These are phyloP conservation scores for Rhabdophis nuchalis DNA, from an alignment of 2,797 vertebrate species.

Conservation along the genomic window DNA sequence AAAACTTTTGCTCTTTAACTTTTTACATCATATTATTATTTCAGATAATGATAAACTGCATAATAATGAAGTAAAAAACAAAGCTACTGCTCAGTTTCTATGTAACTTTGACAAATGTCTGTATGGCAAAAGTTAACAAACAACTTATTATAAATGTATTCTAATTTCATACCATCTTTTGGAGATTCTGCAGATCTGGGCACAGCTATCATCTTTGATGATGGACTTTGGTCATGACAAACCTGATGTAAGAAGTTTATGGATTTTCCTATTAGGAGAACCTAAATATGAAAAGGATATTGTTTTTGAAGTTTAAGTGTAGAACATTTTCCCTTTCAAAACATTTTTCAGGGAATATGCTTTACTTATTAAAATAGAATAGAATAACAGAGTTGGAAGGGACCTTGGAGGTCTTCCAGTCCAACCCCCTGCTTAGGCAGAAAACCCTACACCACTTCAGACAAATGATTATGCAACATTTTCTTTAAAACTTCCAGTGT, in stretches of 20 bases:
- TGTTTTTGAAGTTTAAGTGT: not conserved
- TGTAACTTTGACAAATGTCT: not conserved
- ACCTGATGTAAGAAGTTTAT: conserved; percentile 99
- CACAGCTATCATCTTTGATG: conserved; percentile 85
- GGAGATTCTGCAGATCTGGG: conserved; percentile 84
- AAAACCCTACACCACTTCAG: too few relatives aligned
- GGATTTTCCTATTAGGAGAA: conserved; percentile 95
- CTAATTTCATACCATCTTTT: conserved; percentile 80
- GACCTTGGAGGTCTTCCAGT: too few relatives aligned
- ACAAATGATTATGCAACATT: too few relatives aligned
- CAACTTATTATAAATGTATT: not conserved
- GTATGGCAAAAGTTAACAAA: not conserved
- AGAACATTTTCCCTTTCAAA: not conserved
- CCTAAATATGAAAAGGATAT: conserved; percentile 67
- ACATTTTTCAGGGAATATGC: not conserved
- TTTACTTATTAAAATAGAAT: not conserved
- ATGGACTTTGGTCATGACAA: conserved; percentile 90
- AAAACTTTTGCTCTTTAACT: not conserved
- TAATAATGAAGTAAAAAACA: conserved; percentile 8
- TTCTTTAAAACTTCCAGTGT: too few relatives aligned
- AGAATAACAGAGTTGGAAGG: too few relatives aligned
- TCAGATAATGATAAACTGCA: not conserved
- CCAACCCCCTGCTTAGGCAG: too few relatives aligned
- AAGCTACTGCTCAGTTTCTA: not conserved
- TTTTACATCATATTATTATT: not conserved